phyloP scores from a whole-genome alignment of 2,888 invertebrate species.

The Ormyrus pomaceus region DNA sequence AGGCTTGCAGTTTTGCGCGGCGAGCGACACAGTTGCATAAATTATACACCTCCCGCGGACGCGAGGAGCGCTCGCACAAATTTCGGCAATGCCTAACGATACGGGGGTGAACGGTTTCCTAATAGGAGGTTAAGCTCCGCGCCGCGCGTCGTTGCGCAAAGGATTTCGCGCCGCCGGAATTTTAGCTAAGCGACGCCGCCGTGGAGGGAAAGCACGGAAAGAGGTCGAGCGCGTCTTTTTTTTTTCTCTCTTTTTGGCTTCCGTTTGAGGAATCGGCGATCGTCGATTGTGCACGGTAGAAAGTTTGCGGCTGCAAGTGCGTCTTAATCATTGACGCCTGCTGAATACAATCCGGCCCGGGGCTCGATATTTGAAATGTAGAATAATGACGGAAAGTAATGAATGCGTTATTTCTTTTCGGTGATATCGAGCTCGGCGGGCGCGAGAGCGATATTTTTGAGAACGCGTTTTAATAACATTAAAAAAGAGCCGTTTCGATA shows the following conservation, averaged over 20 bases:
- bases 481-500: background rate
- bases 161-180: too few species aligned
- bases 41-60: slow-evolving; percentile 11
- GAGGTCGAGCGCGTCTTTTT: background rate
- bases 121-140: slow-evolving; percentile 16
- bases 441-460: too few species aligned
- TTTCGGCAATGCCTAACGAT: slow-evolving; percentile 26
- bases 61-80: slow-evolving; percentile 5
- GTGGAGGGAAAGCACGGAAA: background rate
- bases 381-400: too few species aligned
- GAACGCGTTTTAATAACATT: too few species aligned
- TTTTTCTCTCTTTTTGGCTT: background rate
- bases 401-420: too few species aligned
- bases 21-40: slow-evolving; percentile 49
- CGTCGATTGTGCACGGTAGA: background rate
- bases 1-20: slow-evolving; percentile 45
- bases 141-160: background rate
- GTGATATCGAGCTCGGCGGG: too few species aligned
- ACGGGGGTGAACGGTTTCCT: slow-evolving; percentile 10
- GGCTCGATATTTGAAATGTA: background rate
- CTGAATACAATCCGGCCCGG: background rate
- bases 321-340: slow-evolving; percentile 17
- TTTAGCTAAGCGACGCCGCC: background rate
- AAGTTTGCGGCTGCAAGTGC: slow-evolving; percentile 15
- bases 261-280: slow-evolving; percentile 7